These are phyloP conservation scores for Acromyrmex echinatior DNA, from an alignment of 1,140 invertebrate genomes.

Conservation along the genomic window DNA sequence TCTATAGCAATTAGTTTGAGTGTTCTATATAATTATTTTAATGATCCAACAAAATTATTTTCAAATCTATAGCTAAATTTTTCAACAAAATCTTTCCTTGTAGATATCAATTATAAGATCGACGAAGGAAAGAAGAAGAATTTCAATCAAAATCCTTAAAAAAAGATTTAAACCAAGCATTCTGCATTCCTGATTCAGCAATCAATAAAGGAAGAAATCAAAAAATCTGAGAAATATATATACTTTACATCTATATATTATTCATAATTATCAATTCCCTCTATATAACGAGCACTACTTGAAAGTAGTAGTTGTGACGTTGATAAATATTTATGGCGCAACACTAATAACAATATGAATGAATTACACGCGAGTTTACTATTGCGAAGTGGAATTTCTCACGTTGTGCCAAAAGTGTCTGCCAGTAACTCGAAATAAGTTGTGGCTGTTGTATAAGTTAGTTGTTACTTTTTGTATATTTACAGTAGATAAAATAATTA, in stretches of 20 bases:
- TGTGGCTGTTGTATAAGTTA: slow-evolving; percentile 18
- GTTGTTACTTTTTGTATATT: slow-evolving; percentile 17
- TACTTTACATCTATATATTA: not conserved
- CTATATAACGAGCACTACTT: not conserved
- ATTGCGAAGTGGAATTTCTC: slow-evolving; percentile 13
- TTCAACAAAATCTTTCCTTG: too few relatives aligned
- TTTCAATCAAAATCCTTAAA: not conserved
- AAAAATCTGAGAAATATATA: not conserved
- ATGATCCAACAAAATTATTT: too few relatives aligned
- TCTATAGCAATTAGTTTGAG: too few relatives aligned
- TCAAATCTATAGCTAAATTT: too few relatives aligned
- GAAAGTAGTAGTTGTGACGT: not conserved
- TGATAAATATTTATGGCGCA: slow-evolving; percentile 14
- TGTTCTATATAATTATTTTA: too few relatives aligned
- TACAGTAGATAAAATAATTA: not conserved
- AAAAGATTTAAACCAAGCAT: not conserved
- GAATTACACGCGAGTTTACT: slow-evolving; percentile 5
- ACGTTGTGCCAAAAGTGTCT: slow-evolving; percentile 21
- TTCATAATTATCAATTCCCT: not conserved
- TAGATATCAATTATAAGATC: not conserved
- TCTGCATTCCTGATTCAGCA: not conserved
- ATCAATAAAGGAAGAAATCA: not conserved
- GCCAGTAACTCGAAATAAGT: slow-evolving; percentile 56
- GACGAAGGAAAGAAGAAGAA: not conserved
- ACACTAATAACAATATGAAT: slow-evolving; percentile 42